Evolutionary conservation across 1,140 invertebrate species (phyloP).

Genomic region (Acromyrmex charruanus): DNA sequence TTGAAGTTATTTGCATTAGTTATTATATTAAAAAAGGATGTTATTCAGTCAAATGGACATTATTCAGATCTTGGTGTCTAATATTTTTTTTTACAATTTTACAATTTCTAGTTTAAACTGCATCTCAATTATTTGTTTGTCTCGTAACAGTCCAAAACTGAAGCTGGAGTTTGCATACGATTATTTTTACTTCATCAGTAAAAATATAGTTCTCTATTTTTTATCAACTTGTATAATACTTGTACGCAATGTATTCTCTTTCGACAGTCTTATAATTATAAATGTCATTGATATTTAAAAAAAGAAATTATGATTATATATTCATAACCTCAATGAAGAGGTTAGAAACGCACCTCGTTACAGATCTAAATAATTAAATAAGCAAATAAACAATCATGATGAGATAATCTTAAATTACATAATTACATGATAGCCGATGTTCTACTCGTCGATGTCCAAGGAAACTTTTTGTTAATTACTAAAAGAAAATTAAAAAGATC

Average conservation of each 20-base stretch:
- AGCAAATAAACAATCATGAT: neutral
- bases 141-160: too few relatives aligned
- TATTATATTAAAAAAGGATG: too few relatives aligned
- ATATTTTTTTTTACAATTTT: too few relatives aligned
- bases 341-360: slow-evolving; percentile 31
- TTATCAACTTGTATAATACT: neutral
- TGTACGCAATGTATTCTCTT: neutral
- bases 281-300: neutral
- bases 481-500: neutral
- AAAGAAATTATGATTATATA: slow-evolving; percentile 6
- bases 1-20: too few relatives aligned
- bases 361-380: neutral
- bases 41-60: too few relatives aligned
- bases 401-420: neutral
- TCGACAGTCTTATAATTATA: neutral
- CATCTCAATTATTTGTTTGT: too few relatives aligned
- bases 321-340: neutral
- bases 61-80: too few relatives aligned
- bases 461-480: neutral
- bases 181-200: neutral
- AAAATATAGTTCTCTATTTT: slow-evolving; percentile 5
- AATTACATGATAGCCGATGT: neutral
- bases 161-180: too few relatives aligned
- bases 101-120: too few relatives aligned
- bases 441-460: neutral